These are phyloP conservation scores for Halcyon leucocephala DNA, from an alignment of 2,797 vertebrate genomes.

Conservation along the genomic window DNA sequence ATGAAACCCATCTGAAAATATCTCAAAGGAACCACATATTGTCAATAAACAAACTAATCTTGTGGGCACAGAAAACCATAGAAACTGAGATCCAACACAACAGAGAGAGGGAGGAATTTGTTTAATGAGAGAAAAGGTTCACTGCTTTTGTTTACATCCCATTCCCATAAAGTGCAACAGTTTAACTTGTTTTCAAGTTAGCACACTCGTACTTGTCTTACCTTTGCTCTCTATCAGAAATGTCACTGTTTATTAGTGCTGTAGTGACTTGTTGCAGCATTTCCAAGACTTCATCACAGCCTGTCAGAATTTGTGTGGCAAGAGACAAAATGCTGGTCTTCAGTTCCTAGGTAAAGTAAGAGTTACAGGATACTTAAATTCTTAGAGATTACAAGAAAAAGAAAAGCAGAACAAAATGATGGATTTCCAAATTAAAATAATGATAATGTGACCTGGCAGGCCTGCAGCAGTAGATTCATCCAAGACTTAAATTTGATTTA, in stretches of 20 bases:
- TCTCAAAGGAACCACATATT: neutral
- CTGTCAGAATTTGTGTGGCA: constrained; percentile 94
- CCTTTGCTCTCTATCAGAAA: constrained; percentile 92
- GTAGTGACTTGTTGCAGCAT: constrained; percentile 97
- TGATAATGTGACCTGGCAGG: constrained; percentile 69
- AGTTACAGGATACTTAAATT: constrained; percentile 23
- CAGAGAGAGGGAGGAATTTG: neutral
- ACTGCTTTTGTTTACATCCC: neutral
- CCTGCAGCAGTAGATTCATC: constrained; percentile 69
- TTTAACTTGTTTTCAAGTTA: neutral
- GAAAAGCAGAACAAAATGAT: constrained; percentile 34
- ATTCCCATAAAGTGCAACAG: neutral
- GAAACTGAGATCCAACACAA: neutral
- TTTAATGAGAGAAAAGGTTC: neutral
- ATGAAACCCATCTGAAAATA: neutral
- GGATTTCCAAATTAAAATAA: constrained; percentile 69
- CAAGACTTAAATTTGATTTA: constrained; percentile 69
- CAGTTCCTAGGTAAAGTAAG: constrained; percentile 86
- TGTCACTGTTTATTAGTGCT: constrained; percentile 94
- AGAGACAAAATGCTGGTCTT: constrained; percentile 95
- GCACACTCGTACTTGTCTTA: constrained; percentile 50
- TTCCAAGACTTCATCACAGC: constrained; percentile 97
- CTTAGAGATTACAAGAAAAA: neutral
- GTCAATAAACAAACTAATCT: constrained; percentile 13
- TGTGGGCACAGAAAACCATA: neutral